A percentile compares a stretch with the other conserved stretches of the same genome.
Evolutionary conservation across 2,797 vertebrate genomes (phyloP).

Genomic region (Bucorvus abyssinicus): DNA sequence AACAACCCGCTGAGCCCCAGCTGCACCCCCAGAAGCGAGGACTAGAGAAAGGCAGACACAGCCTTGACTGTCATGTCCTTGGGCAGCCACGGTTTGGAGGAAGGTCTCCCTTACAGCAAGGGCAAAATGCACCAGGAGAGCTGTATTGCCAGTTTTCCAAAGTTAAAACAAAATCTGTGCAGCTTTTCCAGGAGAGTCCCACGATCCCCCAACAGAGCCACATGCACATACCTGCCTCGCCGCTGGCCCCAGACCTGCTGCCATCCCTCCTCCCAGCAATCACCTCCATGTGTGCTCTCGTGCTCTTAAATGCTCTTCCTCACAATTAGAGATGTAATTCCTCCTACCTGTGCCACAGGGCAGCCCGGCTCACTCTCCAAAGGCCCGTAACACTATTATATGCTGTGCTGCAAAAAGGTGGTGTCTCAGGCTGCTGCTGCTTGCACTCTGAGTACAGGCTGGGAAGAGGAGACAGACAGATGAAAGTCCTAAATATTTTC

Average conservation of each 20-base stretch:
- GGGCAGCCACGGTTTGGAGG: not conserved
- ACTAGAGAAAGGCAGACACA: not conserved
- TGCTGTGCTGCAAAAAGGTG: rapidly evolving
- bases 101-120: rapidly evolving
- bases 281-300: rapidly evolving
- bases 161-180: rapidly evolving
- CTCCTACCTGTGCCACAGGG: not conserved
- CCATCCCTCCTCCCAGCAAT: rapidly evolving
- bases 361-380: not conserved
- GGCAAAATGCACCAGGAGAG: not conserved
- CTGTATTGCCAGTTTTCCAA: rapidly evolving
- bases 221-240: rapidly evolving
- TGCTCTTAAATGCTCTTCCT: not conserved
- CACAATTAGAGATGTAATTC: not conserved
- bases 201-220: rapidly evolving
- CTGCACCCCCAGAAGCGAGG: not conserved
- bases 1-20: not conserved
- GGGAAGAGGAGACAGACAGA: not conserved
- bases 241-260: rapidly evolving
- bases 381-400: not conserved
- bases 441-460: rapidly evolving
- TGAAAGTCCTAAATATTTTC: not conserved
- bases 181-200: rapidly evolving
- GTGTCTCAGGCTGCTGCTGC: not conserved
- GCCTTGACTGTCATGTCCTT: not conserved